Evolutionary conservation across 2,888 invertebrate genomes (phyloP).

Genomic region (Macrophya alboannulata): DNA sequence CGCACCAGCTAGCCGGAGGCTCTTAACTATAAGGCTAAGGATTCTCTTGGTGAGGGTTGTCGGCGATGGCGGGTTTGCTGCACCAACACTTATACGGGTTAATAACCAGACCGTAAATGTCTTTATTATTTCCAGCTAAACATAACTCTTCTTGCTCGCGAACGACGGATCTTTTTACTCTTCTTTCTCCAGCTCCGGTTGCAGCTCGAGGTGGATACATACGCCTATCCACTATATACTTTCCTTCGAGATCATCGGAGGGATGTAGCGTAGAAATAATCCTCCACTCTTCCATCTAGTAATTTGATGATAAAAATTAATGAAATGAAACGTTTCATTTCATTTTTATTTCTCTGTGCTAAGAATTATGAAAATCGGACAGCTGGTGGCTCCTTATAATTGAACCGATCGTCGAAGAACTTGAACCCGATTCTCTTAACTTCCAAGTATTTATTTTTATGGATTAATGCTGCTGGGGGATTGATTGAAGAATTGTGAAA

Average conservation of each 20-base stretch:
- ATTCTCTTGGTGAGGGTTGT: slow-evolving; percentile 13
- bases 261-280: neutral
- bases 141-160: slow-evolving; percentile 55
- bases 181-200: slow-evolving; percentile 82
- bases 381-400: neutral
- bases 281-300: neutral
- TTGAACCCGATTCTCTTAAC: neutral
- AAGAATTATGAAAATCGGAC: neutral
- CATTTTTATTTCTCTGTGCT: neutral
- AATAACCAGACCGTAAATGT: slow-evolving; percentile 56
- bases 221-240: neutral
- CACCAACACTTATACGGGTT: slow-evolving; percentile 47
- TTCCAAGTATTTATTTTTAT: neutral
- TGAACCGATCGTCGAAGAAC: neutral
- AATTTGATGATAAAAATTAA: slow-evolving; percentile 36
- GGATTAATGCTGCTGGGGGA: neutral
- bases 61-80: slow-evolving; percentile 28
- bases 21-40: neutral
- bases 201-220: slow-evolving; percentile 85
- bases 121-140: slow-evolving; percentile 56
- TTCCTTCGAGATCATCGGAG: neutral
- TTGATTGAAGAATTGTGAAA: neutral
- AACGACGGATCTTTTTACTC: slow-evolving; percentile 45
- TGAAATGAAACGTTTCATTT: slow-evolving; percentile 17
- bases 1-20: slow-evolving; percentile 14